A percentile compares a stretch with the other conserved stretches of the same genome.
Conservation (phyloP, 2,888 invertebrate species). For the Melikaiella ostensackeni region DNA sequence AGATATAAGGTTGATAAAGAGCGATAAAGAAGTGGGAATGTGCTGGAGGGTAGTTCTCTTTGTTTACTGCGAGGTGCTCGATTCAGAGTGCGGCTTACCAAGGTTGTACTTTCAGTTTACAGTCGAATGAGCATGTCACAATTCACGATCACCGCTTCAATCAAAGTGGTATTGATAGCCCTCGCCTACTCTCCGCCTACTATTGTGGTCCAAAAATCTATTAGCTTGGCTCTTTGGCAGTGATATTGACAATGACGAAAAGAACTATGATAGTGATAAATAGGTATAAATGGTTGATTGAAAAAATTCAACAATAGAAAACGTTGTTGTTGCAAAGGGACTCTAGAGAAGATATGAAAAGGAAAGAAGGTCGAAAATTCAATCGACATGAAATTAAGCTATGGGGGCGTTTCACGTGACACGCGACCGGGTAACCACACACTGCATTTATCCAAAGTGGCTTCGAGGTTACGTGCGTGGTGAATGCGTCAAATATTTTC, state of each 20-base stretch:
- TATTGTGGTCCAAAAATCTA: conserved; percentile 71
- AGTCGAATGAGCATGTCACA: conserved; percentile 75
- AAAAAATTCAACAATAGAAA: conserved; percentile 22
- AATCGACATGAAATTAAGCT: conserved; percentile 53
- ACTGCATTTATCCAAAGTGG: conserved; percentile 64
- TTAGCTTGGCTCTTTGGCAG: conserved; percentile 61
- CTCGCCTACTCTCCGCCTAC: conserved; percentile 61
- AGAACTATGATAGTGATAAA: neutral
- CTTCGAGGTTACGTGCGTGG: conserved; percentile 61
- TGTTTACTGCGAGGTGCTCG: conserved; percentile 59
- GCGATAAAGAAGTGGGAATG: neutral
- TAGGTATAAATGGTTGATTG: neutral
- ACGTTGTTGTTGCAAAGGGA: conserved; percentile 30
- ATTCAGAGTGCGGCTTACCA: conserved; percentile 56
- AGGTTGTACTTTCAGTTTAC: conserved; percentile 68
- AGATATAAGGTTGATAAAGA: conserved; percentile 11
- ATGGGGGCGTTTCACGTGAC: conserved; percentile 67
- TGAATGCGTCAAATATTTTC: conserved; percentile 67
- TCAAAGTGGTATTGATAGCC: conserved; percentile 75
- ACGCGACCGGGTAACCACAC: conserved; percentile 68
- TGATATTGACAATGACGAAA: conserved; percentile 46
- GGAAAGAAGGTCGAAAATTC: conserved; percentile 48
- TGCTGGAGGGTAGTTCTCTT: conserved; percentile 38
- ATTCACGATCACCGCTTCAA: conserved; percentile 73
- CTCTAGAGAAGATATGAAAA: conserved; percentile 44